Percentiles rank a stretch among this genome's conserved stretches.
Conservation (phyloP, 2,888 invertebrate genomes). For the Drosophila nigricruria region DNA sequence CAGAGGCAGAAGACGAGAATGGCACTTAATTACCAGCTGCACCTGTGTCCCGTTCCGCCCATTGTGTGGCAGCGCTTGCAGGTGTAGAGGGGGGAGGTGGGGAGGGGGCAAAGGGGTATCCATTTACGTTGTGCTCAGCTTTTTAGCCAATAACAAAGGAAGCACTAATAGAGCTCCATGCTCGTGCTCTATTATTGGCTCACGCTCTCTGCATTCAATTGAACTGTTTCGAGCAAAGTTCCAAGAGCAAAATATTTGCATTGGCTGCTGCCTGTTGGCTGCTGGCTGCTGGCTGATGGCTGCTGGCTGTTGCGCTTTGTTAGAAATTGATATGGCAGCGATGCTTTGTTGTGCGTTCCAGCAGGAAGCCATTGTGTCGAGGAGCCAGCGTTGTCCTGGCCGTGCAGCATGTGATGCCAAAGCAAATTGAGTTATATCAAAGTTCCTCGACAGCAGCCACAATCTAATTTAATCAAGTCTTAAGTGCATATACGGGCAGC, state of each 20-base stretch:
- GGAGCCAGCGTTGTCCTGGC: slow-evolving; percentile 3
- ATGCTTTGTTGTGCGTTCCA: not conserved
- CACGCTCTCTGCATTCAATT: slow-evolving; percentile 19
- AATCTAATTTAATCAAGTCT: slow-evolving; percentile 48
- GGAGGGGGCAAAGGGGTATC: not conserved
- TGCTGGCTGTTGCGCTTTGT: not conserved
- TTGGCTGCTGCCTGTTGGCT: not conserved
- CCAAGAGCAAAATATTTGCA: slow-evolving; percentile 6
- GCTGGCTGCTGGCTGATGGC: not conserved
- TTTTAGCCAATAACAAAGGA: slow-evolving; percentile 16
- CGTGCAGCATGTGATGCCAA: slow-evolving; percentile 14
- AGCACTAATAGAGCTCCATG: slow-evolving; percentile 1
- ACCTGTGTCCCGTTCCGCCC: slow-evolving; percentile 1
- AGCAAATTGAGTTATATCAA: slow-evolving; percentile 37
- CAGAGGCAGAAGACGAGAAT: not conserved
- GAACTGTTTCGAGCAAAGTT: slow-evolving; percentile 4
- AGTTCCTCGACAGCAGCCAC: slow-evolving; percentile 18
- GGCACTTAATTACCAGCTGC: slow-evolving; percentile 25
- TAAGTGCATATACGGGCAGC: slow-evolving; percentile 33
- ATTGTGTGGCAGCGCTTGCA: not conserved
- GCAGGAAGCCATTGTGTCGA: slow-evolving; percentile 1
- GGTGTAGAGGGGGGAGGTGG: not conserved
- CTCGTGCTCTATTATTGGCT: slow-evolving; percentile 14
- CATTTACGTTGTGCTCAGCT: slow-evolving; percentile 18
- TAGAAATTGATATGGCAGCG: not conserved